Evolutionary conservation across 1,140 invertebrate species (phyloP).

Genomic region (Glomeris maerens): DNA sequence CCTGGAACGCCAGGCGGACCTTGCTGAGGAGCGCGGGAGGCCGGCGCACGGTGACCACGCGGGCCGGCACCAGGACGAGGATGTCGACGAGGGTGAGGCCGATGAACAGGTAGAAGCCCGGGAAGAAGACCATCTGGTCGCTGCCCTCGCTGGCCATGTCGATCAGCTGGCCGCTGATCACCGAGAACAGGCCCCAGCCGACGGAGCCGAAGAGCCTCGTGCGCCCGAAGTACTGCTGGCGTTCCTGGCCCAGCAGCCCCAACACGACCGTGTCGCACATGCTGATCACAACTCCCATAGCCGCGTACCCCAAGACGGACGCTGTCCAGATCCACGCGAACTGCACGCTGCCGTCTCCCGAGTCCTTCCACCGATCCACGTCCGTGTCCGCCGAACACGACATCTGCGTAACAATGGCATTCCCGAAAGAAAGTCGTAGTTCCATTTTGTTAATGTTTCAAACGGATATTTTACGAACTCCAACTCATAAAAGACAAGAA

Average conservation of each 20-base stretch:
- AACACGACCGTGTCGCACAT: conserved; percentile 12
- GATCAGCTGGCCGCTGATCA: conserved; percentile 56
- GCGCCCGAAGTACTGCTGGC: conserved; percentile 5
- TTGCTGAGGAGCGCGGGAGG: background rate
- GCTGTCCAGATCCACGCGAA: too few species aligned
- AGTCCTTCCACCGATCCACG: too few species aligned
- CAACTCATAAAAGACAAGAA: too few species aligned
- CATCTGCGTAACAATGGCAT: too few species aligned
- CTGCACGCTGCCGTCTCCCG: too few species aligned
- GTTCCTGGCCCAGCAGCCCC: background rate
- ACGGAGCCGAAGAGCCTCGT: conserved; percentile 69
- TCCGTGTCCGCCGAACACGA: too few species aligned
- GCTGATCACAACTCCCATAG: conserved; percentile 2
- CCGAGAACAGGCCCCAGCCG: conserved; percentile 51
- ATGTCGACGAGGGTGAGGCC: conserved; percentile 50
- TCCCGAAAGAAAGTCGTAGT: too few species aligned
- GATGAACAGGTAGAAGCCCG: conserved; percentile 61
- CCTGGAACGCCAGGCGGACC: background rate
- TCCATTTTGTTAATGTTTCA: too few species aligned
- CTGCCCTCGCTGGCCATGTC: conserved; percentile 49
- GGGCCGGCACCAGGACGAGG: conserved; percentile 40
- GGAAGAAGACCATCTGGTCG: conserved; percentile 53
- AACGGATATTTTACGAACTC: too few species aligned
- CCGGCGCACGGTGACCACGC: background rate
- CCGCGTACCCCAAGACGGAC: background rate